phyloP scores from a whole-genome alignment of 2,797 vertebrate genomes.

The Microctenopoma steveboyesi region DNA sequence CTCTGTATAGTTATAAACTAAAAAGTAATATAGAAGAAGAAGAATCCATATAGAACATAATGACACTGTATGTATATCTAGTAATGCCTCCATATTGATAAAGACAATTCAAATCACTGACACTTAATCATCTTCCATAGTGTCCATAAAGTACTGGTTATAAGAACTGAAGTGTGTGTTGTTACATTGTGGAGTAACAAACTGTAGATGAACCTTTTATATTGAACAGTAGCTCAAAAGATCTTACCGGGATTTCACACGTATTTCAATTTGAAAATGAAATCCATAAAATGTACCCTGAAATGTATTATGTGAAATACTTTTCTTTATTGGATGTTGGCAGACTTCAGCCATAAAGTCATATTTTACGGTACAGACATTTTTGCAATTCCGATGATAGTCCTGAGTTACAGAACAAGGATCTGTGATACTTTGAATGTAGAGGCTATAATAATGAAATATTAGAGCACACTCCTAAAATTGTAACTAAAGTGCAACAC shows the following conservation, averaged over 20 bases:
- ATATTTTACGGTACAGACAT: constrained; percentile 49
- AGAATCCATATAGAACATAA: no score
- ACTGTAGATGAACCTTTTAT: constrained; percentile 21
- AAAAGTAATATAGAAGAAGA: no score
- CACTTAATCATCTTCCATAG: no score
- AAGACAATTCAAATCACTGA: no score
- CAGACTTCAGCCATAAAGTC: constrained; percentile 48
- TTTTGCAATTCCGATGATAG: constrained; percentile 51
- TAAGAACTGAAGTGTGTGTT: no score
- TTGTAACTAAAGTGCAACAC: constrained; percentile 44
- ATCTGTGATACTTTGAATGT: constrained; percentile 43
- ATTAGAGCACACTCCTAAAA: constrained; percentile 41
- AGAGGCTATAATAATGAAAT: constrained; percentile 54
- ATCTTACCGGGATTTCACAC: constrained; percentile 7
- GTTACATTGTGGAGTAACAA: neutral
- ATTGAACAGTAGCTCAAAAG: constrained; percentile 23
- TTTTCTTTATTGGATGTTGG: constrained; percentile 52
- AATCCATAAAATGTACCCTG: constrained; percentile 36
- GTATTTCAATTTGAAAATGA: constrained; percentile 41
- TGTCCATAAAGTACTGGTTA: no score
- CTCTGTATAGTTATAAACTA: no score
- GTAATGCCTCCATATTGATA: no score
- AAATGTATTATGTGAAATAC: constrained; percentile 37
- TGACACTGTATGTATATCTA: no score
- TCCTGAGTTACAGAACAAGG: constrained; percentile 41